Evolutionary conservation across 2,888 invertebrate genomes (phyloP), one percentile per base, ranked within the genome.

Genomic region (Lasioglossum malachurum): DNA sequence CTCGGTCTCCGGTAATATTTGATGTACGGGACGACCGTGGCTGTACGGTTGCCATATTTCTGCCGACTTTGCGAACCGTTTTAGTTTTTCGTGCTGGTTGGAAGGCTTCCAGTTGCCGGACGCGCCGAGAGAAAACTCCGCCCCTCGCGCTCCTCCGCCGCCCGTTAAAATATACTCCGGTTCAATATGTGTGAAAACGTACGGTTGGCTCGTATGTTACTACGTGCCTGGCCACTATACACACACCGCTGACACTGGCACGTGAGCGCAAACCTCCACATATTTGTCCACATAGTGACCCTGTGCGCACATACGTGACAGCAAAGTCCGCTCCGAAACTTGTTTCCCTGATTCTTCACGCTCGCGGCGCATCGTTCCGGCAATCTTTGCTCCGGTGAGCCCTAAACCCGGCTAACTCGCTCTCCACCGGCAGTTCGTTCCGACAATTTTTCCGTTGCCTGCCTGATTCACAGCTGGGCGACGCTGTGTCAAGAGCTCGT

Each of bases 1-100:
- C 71, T 78, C 84, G 78, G 77, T 85, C 88, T 83, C 80, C 83
- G 87, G 93, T 93, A 92, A 94, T 94, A 93, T 94, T 93, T 93
- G 93, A 94, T 94, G 92, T 94, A 94, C 91, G 94, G 84, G 90
- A 90, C 88, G 89, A 91, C 88, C 91, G 88, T 80, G 80, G 88
- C 86, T 92, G 91, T 91, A 92, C 90, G 90, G 90, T 91, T 90
- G 91, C 93, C 93, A 94, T 94, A 93, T 94, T 94, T 94, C 93
- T 94, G 93, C 92, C 93, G 93, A 93, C 92, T 94, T 94, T 93
- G 92, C 92, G 91, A 92, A 93, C 89, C 92, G 90, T 93, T 94
- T 93, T 92, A 92, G 91, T 93, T 94, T 93, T 93, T 93, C 92
- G 91, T 93, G 90, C 90, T 91, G 92, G 93, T 94, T 94, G 94